Evolutionary conservation across 2,888 invertebrate genomes (phyloP), one percentile per base, ranked within the genome.

Genomic region (Mylabris sibirica): DNA sequence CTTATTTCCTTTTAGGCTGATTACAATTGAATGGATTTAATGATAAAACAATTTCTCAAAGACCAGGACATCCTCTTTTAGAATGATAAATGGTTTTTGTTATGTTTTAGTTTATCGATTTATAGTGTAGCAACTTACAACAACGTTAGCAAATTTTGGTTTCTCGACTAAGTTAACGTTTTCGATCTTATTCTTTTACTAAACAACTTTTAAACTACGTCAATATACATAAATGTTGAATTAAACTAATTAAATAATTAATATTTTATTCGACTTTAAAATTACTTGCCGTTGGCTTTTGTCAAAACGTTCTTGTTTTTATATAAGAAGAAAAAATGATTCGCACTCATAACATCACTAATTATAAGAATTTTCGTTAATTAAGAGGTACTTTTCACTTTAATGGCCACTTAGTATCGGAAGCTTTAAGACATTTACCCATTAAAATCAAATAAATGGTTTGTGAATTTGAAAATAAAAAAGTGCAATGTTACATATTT

Each of bases 21-120:
- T 57, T 53, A 53, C 53, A 53, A 22, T n/a, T 57, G 57, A 57
- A 57, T 57, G 57, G 57, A 57, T 57, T 57, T 57, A 57, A 57
- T 57, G 57, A 57, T 57, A n/a, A 57, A 57, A 57, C 57, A 57
- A 57, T 57, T 57, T 57, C 26, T 57, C 57, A 24, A 57, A 57
- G 26, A 26, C 26, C 57, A 57, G 67, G 65, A 67, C 67, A 70
- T 70, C 67, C 67, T 30, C 30, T 64, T 62, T 66, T 69, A 61
- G 63, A 67, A 70, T 70, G 67, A 70, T 67, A 67, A 70, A 70
- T 70, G 53, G 67, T 70, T 70, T 67, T 67, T 67, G 67, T 59
- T 63, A 65, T 63, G 60, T 67, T 70, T 67, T 70, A 64, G 66
- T 70, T 62, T 60, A 70, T 70, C 67, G 70, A 67, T 64, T 65